Percentiles rank a stretch among this genome's conserved stretches.
Conservation (phyloP, 2,113 vertebrate genomes). For the Tympanuchus pallidicinctus region DNA sequence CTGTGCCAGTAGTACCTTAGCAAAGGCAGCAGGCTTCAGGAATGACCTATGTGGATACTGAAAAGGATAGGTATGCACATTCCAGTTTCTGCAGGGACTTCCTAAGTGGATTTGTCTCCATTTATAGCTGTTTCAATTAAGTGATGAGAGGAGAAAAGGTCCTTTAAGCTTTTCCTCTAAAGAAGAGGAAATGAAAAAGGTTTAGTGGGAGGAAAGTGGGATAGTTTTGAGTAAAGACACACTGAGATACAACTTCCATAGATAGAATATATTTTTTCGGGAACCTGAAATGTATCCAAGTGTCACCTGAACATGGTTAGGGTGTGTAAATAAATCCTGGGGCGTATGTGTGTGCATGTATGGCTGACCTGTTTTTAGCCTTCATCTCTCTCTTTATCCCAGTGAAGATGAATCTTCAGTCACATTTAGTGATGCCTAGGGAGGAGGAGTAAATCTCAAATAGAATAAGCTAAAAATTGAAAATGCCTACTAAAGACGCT, state of each 20-base stretch:
- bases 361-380: slow-evolving; percentile 53
- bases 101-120: background rate
- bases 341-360: fast-evolving
- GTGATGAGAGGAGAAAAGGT: background rate
- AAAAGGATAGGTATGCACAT: background rate
- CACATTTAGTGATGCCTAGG: background rate
- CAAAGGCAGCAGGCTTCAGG: slow-evolving; percentile 3
- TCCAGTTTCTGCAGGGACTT: background rate
- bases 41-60: background rate
- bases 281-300: background rate
- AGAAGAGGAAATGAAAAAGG: background rate
- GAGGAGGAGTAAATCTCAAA: slow-evolving; percentile 33
- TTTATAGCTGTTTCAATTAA: background rate
- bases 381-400: slow-evolving; percentile 43
- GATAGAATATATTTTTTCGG: background rate
- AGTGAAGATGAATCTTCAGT: slow-evolving; percentile 16
- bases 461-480: slow-evolving; percentile 20
- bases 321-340: background rate
- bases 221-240: background rate
- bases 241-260: background rate
- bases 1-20: slow-evolving; percentile 18
- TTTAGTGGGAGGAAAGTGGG: fast-evolving
- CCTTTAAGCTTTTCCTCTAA: background rate
- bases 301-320: background rate
- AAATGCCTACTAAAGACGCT: background rate